Base-by-base conservation (phyloP, 2,888 invertebrate species). In the Luperina nickerlii region DNA sequence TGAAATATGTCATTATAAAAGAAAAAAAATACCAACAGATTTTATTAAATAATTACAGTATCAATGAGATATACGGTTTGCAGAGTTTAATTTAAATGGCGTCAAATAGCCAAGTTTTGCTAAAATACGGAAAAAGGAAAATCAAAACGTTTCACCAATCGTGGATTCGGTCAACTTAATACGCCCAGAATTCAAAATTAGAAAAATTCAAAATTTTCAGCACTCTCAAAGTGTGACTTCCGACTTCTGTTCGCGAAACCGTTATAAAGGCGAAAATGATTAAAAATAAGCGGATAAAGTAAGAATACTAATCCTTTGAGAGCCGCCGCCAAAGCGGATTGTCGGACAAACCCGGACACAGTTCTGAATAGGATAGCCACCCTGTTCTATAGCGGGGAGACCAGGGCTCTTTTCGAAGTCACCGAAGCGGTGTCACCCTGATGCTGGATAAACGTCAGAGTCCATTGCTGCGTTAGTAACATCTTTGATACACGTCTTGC, bases 291-390 rank as follows among this genome's bases (percentile, higher is more conserved):
- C 66, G 76, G 66, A 57, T 78, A 60, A 67, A 79, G 24, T 75
- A 86, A 74, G 73, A 82, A 77, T 73, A 73, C 68, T 77, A 82
- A 86, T 84, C 77, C 79, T 73, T 77, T 78, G 20, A 76, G 74
- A 82, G 79, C 9, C 42, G 66, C 54, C 27, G 57, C 54, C 42
- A 70, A 78, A 80, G 79, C 45, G 73, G 78, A 80, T 85, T 87
- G 83, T 71, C 32, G 72, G 60, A 75, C 80, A 74, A 82, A 80
- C 82, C 79, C 65, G 48, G 76, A 75, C 78, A 84, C 75, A 73
- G 54, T 32, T 74, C 62, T 51, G 69, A 66, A 82, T 81, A 75
- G 84, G 76, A 76, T 77, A 51, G 65, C 85, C 73, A 68, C 68
- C 67, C 65, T 48, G 57, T 57, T 24, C 57, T 57, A 63, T 74